Evolutionary conservation across 2,888 invertebrate species (phyloP).

Genomic region (Heliconius charithonia): DNA sequence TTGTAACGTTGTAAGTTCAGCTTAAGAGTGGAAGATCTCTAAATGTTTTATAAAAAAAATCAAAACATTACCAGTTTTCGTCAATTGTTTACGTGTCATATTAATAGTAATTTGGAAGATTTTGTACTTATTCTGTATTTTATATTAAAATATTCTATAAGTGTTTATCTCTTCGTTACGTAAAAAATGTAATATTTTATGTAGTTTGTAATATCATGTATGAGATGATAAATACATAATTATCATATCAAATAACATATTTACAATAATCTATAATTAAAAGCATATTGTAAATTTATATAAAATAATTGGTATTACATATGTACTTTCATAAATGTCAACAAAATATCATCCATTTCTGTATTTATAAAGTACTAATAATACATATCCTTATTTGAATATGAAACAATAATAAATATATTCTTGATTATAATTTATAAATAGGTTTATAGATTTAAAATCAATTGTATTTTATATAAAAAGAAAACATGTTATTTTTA

Average conservation of each 20-base stretch:
- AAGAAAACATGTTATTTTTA: slow-evolving; percentile 14
- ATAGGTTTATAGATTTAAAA: not conserved
- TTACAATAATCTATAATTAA: too few relatives aligned
- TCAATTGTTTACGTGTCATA: not conserved
- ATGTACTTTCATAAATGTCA: not conserved
- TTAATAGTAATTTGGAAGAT: not conserved
- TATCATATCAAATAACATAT: not conserved
- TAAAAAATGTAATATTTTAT: not conserved
- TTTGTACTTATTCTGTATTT: slow-evolving; percentile 20
- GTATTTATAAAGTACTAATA: not conserved
- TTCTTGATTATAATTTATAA: not conserved
- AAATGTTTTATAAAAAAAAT: too few relatives aligned
- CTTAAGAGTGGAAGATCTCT: too few relatives aligned
- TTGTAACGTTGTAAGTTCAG: too few relatives aligned
- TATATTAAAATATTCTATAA: not conserved
- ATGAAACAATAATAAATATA: not conserved
- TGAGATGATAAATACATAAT: not conserved
- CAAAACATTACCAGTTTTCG: too few relatives aligned
- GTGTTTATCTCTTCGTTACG: not conserved
- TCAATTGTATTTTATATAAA: slow-evolving; percentile 1
- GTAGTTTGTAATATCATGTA: not conserved
- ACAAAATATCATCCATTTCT: slow-evolving; percentile 16
- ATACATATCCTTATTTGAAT: slow-evolving; percentile 6
- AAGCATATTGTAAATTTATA: too few relatives aligned
- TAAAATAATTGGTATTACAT: too few relatives aligned